phyloP scores from a whole-genome alignment of 2,888 invertebrate genomes.

The Leptinotarsa haldemani region DNA sequence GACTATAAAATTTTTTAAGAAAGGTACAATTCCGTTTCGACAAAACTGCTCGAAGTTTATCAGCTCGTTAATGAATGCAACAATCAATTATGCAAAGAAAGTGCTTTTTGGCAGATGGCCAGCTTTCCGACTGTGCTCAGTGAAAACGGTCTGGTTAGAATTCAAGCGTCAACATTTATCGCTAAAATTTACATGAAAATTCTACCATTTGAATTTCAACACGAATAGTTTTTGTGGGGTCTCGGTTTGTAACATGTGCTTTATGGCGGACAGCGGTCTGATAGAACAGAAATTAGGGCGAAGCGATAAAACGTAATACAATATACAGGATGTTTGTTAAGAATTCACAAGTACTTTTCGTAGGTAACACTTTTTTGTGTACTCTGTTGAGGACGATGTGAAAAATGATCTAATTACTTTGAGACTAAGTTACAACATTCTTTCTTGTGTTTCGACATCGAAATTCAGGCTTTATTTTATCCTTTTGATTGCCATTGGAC shows the following conservation, averaged over 20 bases:
- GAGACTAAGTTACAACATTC: too few species aligned
- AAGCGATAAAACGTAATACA: not conserved
- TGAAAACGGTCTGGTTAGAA: constrained; percentile 11
- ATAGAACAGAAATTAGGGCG: not conserved
- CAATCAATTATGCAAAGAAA: constrained; percentile 20
- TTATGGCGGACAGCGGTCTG: not conserved
- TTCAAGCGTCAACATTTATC: constrained; percentile 7
- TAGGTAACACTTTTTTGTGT: too few species aligned
- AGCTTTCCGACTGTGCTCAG: not conserved
- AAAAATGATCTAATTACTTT: too few species aligned
- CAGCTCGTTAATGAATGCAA: constrained; percentile 7
- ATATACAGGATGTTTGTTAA: not conserved
- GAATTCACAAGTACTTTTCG: not conserved
- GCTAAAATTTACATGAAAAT: constrained; percentile 18
- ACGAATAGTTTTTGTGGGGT: constrained; percentile 11
- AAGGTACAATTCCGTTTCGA: not conserved
- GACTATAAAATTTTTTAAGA: not conserved
- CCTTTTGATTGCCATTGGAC: too few species aligned
- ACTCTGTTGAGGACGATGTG: too few species aligned
- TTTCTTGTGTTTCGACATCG: too few species aligned
- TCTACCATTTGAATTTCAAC: constrained; percentile 15
- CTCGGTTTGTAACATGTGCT: not conserved
- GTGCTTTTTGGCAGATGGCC: constrained; percentile 6
- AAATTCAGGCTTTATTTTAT: too few species aligned
- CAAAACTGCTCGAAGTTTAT: constrained; percentile 9